These are phyloP conservation scores for Condylura cristata DNA, from an alignment of 2,113 vertebrate genomes.

Conservation along the genomic window DNA sequence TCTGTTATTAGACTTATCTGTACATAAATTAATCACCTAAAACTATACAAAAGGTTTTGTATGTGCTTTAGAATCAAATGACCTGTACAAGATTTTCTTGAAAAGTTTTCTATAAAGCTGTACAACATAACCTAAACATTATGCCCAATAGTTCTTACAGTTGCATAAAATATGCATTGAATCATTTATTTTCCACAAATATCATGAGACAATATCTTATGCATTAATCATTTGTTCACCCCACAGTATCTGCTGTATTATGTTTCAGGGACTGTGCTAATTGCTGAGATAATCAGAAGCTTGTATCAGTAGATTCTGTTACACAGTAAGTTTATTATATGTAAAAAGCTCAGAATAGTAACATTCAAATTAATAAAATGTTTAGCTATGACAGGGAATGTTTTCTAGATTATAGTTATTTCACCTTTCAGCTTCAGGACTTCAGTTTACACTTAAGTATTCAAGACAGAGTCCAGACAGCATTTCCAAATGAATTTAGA, in stretches of 20 bases:
- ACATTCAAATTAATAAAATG: background rate
- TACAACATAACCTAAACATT: background rate
- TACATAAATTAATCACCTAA: background rate
- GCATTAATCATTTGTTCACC: background rate
- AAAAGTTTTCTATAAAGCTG: conserved; percentile 5
- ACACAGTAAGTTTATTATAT: background rate
- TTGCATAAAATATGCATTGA: background rate
- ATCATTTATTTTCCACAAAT: background rate
- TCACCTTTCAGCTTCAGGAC: background rate
- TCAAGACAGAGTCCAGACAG: background rate
- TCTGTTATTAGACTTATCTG: background rate
- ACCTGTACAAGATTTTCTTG: background rate
- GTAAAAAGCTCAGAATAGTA: background rate
- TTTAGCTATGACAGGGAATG: background rate
- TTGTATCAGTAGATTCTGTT: background rate
- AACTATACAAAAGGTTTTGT: background rate
- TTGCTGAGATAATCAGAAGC: background rate
- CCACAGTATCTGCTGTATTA: background rate
- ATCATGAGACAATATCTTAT: background rate
- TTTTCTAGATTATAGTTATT: background rate
- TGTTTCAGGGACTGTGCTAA: background rate
- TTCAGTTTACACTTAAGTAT: background rate
- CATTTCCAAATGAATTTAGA: background rate
- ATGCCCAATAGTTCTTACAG: background rate
- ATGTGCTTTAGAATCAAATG: background rate